Evolutionary conservation across 2,113 vertebrate species (phyloP).

Genomic region (Forbesichthys agassizii): DNA sequence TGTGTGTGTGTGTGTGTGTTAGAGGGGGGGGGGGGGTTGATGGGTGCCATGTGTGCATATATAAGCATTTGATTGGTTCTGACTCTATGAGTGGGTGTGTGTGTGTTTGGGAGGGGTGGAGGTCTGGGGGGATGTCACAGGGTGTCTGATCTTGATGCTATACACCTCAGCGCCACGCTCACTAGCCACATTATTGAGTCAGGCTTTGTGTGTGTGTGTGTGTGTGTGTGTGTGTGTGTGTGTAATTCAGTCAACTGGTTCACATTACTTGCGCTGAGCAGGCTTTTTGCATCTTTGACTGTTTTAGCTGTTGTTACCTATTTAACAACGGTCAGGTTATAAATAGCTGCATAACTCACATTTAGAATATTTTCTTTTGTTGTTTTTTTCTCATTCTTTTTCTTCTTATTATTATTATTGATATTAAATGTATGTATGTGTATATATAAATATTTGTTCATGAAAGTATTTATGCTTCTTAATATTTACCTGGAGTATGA

Average conservation of each 20-base stretch:
- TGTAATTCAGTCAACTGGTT: slow-evolving; percentile 7
- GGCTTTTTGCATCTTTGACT: not conserved
- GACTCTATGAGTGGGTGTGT: slow-evolving; percentile 17
- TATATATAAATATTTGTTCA: too few relatives aligned
- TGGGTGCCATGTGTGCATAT: slow-evolving; percentile 18
- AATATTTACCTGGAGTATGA: too few relatives aligned
- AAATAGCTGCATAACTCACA: not conserved
- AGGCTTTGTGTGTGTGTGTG: slow-evolving; percentile 10
- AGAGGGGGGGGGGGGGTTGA: not conserved
- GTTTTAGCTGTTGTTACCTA: not conserved
- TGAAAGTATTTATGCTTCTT: too few relatives aligned
- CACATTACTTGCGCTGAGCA: not conserved
- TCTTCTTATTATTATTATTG: not conserved
- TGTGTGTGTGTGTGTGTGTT: slow-evolving; percentile 17
- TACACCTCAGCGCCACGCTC: slow-evolving; percentile 36
- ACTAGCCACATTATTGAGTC: not conserved
- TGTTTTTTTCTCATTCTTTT: not conserved
- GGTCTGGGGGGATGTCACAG: slow-evolving; percentile 51
- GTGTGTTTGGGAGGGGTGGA: slow-evolving; percentile 18
- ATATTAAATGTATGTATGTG: not conserved
- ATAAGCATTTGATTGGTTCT: slow-evolving; percentile 36
- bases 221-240: slow-evolving; percentile 21
- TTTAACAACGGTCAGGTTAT: not conserved
- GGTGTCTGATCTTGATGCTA: slow-evolving; percentile 66
- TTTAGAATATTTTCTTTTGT: not conserved